Evolutionary conservation across 2,888 invertebrate species (phyloP), one percentile per base, ranked within the genome.

Genomic region (Parascotia fuliginaria): DNA sequence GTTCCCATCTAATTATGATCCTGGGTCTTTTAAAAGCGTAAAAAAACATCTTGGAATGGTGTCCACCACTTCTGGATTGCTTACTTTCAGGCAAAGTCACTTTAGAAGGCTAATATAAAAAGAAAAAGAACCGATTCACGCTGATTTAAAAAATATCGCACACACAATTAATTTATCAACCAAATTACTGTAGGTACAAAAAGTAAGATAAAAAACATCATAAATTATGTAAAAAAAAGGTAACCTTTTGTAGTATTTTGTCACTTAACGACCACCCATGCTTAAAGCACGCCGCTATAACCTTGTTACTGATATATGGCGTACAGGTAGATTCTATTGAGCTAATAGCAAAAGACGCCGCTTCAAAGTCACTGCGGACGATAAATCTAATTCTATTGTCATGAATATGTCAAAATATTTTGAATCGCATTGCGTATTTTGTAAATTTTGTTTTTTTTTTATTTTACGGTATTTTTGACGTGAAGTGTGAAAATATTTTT

Each of bases 391-490:
- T 12, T 36, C 56, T 47, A 52, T 69, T 66, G 66, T 69, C 60
- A 55, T 51, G 43, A 51, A 60, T 28, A 53, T 65, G 70, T 70
- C 70, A 70, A 64, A 70, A 70, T 67, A 66, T 66, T 65, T 64
- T 34, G 32, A 51, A 42, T 40, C 46, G n/a, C n/a, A n/a, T n/a
- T n/a, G n/a, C n/a, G n/a, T n/a, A n/a, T n/a, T n/a, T n/a, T n/a
- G n/a, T n/a, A n/a, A n/a, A n/a, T n/a, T n/a, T n/a, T n/a, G n/a
- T n/a, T n/a, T n/a, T n/a, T n/a, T n/a, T n/a, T n/a, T n/a, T n/a
- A n/a, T n/a, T n/a, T n/a, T n/a, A n/a, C n/a, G n/a, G n/a, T n/a
- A n/a, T n/a, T n/a, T n/a, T n/a, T n/a, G n/a, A n/a, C n/a, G n/a
- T n/a, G n/a, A n/a, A n/a, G n/a, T n/a, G n/a, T n/a, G n/a, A n/a